Base-by-base conservation (phyloP, 2,113 vertebrate species). In the Crypturellus undulatus region DNA sequence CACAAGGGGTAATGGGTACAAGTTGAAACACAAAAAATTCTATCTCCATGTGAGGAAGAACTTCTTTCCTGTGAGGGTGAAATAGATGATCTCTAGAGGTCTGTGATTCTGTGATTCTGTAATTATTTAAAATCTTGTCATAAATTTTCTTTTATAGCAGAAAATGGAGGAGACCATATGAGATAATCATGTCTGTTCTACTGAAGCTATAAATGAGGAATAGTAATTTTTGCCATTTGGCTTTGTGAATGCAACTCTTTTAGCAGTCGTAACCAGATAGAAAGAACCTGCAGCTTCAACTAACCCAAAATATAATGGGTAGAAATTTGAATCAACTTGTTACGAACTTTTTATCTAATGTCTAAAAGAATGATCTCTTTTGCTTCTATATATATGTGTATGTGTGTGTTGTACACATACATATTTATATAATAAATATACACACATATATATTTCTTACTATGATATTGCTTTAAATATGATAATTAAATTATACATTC, bases 301-400 rank as follows among this genome's bases (percentile, higher is more conserved):
- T 78, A 85, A 78, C 7, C 6, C 30, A 56, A 60, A 91, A 79
- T 49, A 32, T 38, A 83, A 2, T 25, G 56, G 19, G 8, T 76
- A 69, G 52, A 86, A 94, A 91, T 83, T 24, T 43, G 54, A 91
- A 95, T 79, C 90, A 49, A 22, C 82, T 90, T 84, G 34, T 88
- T 58, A 77, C 4, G 2, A 83, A 17, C 42, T 85, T 71, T 11
- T 21, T 51, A 64, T 38, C 64, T 86, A 63, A 40, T 67, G 18
- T 45, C 30, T 59, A 67, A 92, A 84, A 80, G 63, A 94, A 88
- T 49, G 11, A 88, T 45, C 3, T 71, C 4, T 24, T 32, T 64
- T 75, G 28, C 60, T 77, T 22, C 36, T 26, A 82, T 38, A 90
- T 72, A 26, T 54, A 12, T 54, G 51, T 54, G 6, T 21, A 49